These are phyloP conservation scores for Potorous gilbertii DNA, from an alignment of 2,797 vertebrate species.

Conservation along the genomic window DNA sequence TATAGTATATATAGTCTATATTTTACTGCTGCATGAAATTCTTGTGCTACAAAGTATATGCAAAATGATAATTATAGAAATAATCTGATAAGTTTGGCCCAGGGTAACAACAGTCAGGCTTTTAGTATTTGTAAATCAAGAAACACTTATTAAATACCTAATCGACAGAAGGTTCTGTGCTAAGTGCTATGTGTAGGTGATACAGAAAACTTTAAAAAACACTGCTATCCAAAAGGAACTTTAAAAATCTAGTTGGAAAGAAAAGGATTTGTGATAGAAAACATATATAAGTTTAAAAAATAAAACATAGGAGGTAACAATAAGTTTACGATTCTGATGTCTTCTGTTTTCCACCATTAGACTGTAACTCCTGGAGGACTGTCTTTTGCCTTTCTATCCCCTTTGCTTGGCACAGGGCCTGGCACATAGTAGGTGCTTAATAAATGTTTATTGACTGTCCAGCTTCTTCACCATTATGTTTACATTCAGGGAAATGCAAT, in stretches of 20 bases:
- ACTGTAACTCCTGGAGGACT: not conserved
- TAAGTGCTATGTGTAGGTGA: not conserved
- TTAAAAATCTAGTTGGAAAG: not conserved
- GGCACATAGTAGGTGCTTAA: not conserved
- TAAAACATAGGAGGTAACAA: not conserved
- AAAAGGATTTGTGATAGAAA: not conserved
- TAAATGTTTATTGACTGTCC: not conserved
- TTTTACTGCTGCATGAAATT: not conserved
- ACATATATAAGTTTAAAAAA: not conserved
- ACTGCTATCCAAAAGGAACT: not conserved
- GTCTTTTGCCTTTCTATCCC: no score
- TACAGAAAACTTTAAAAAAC: not conserved
- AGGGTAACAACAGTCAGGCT: not conserved
- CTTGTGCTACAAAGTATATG: not conserved
- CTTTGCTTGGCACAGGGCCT: not conserved
- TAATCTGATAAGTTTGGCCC: not conserved
- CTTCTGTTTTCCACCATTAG: not conserved
- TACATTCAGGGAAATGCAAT: not conserved
- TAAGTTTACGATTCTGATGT: not conserved
- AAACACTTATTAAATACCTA: not conserved
- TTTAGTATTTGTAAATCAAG: not conserved
- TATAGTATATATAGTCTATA: not conserved
- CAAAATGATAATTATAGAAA: not conserved
- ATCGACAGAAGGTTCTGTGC: not conserved
- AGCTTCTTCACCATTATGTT: not conserved